Base-by-base conservation (phyloP, 2,113 vertebrate species). In the Pterophyllum scalare region DNA sequence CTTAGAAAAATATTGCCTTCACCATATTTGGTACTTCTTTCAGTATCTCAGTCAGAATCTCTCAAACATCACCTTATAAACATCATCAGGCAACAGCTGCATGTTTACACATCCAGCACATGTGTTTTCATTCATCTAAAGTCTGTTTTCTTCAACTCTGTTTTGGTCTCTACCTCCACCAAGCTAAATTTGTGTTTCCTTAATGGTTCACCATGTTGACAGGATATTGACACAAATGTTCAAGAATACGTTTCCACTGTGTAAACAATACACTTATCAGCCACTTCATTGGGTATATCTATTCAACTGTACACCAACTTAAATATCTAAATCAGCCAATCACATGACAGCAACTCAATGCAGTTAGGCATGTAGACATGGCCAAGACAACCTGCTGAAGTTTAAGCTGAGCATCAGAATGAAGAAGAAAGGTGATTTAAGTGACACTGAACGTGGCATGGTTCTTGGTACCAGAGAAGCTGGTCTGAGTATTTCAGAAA, bases 301-400 rank as follows among this genome's bases (percentile, higher is more conserved):
- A 13, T 65, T 65, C 62, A 65, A 15, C 62, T 65, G 62, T 3
- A 43, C 6, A 14, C 5, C 22, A 67, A 67, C 43, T 8, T 38
- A 67, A 65, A 43, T 43, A 43, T 38, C 35, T 38, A 38, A 38
- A 40, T 40, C 11, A 40, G 62, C 17, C 38, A 17, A 43, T 65
- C 22, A 43, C 4, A 2, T 65, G 38, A 17, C 24, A 43, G 62
- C 38, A 65, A 65, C n/a, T 43, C 7, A 65, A 24, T 43, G 7
- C 13, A 43, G 35, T 10, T 24, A 17, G 0, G n/a, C 22, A 65
- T 65, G 9, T 3, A 38, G 35, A 38, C 35, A 38, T 9, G 35
- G 13, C 15, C 40, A 65, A 65, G 40, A 65, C 3, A 22, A 24
- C n/a, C n/a, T 2, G 35, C 35, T 17, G 35, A 24, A 10, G 0